A percentile compares a stretch with the other conserved stretches of the same genome.
phyloP scores from a whole-genome alignment of 2,113 vertebrate species.

The Myotis lucifugus region DNA sequence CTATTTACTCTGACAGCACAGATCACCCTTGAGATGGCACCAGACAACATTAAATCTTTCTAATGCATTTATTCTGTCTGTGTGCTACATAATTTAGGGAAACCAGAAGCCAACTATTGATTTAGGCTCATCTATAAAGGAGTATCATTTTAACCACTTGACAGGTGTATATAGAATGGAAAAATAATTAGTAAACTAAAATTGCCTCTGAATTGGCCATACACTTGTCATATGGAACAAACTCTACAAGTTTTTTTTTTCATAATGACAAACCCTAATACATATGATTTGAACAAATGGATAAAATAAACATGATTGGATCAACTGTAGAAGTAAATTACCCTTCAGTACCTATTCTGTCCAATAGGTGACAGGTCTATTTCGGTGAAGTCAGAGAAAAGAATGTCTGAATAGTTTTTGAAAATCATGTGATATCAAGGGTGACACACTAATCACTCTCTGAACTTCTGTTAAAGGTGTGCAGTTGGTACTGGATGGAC shows the following conservation, averaged over 20 bases:
- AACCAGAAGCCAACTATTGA: neutral
- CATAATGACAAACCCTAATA: neutral
- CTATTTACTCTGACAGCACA: neutral
- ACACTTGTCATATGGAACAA: neutral
- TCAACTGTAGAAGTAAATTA: neutral
- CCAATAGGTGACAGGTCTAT: neutral
- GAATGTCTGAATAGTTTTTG: neutral
- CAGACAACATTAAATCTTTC: neutral
- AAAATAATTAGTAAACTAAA: conserved; percentile 2
- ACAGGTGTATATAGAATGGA: neutral
- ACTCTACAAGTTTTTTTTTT: neutral
- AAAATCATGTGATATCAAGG: neutral
- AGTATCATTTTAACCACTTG: neutral
- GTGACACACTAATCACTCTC: neutral
- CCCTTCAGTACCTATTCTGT: neutral
- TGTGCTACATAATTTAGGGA: neutral
- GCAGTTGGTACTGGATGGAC: neutral
- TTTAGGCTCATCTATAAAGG: neutral
- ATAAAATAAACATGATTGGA: neutral
- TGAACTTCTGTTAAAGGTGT: neutral
- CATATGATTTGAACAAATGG: neutral
- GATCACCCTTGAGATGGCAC: neutral
- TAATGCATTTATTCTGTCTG: neutral
- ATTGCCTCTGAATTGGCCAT: neutral
- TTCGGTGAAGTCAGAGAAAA: neutral